Percentiles rank a stretch among this genome's conserved stretches.
Conservation (phyloP, 2,797 vertebrate species). For the Bufotes viridis region DNA sequence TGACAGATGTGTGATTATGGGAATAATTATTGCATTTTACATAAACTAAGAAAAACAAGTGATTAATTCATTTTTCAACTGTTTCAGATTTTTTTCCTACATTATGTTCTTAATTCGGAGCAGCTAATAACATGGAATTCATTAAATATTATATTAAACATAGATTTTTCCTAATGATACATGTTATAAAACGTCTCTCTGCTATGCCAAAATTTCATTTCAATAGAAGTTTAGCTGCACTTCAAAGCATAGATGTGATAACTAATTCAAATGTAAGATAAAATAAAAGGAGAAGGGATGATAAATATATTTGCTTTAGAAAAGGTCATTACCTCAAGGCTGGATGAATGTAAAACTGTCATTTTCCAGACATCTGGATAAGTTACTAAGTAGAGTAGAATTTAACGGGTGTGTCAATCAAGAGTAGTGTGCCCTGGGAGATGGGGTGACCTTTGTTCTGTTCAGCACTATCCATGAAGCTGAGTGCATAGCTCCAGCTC, state of each 20-base stretch:
- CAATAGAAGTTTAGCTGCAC: not conserved
- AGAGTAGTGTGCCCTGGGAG: slow-evolving; percentile 36
- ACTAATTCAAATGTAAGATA: slow-evolving; percentile 25
- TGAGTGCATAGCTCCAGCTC: slow-evolving; percentile 15
- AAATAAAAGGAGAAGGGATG: slow-evolving; percentile 7
- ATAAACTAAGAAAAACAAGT: slow-evolving; percentile 42
- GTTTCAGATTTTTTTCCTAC: not conserved
- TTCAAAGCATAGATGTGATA: not conserved
- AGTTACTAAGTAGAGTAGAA: slow-evolving; percentile 45
- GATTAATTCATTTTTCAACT: slow-evolving; percentile 43
- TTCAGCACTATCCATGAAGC: slow-evolving; percentile 38
- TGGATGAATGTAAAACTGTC: slow-evolving; percentile 44
- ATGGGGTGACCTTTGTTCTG: slow-evolving; percentile 39
- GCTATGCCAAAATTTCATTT: slow-evolving; percentile 1
- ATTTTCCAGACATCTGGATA: slow-evolving; percentile 45
- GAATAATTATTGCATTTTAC: slow-evolving; percentile 39
- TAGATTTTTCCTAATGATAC: not conserved
- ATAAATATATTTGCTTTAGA: slow-evolving; percentile 45
- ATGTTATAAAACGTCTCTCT: slow-evolving; percentile 3
- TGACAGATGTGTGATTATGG: slow-evolving; percentile 38
- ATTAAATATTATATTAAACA: slow-evolving; percentile 4
- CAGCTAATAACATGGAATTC: slow-evolving; percentile 8
- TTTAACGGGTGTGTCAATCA: slow-evolving; percentile 50
- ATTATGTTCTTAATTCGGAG: slow-evolving; percentile 32
- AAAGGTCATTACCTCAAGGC: slow-evolving; percentile 45